Conservation (phyloP, 2,113 vertebrate genomes). For the Lagopus muta region DNA sequence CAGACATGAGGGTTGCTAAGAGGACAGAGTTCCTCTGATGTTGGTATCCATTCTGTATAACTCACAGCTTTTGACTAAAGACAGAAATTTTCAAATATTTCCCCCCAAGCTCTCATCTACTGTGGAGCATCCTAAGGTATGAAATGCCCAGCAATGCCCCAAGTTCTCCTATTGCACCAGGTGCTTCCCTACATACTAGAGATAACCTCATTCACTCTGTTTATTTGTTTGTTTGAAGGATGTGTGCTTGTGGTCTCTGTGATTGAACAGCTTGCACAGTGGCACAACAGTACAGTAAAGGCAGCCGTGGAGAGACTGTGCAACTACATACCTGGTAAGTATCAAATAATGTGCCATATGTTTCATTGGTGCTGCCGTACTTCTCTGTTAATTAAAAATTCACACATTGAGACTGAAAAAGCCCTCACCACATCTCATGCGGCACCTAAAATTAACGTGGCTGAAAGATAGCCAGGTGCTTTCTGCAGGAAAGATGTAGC, state of each 20-base stretch:
- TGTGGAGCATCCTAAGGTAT: background rate
- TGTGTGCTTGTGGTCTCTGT: slow-evolving; percentile 78
- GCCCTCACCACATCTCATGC: background rate
- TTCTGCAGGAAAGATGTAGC: background rate
- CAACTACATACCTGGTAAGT: slow-evolving; percentile 80
- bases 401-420: background rate
- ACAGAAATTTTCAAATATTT: background rate
- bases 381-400: slow-evolving; percentile 25
- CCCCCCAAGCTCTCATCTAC: background rate
- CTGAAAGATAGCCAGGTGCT: background rate
- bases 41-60: background rate
- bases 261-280: slow-evolving; percentile 77
- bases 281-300: slow-evolving; percentile 76
- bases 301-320: slow-evolving; percentile 76
- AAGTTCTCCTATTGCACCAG: background rate
- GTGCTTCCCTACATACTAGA: accelerated
- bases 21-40: background rate
- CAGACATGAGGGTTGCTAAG: background rate
- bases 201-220: accelerated
- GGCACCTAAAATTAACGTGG: background rate
- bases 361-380: background rate
- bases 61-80: background rate
- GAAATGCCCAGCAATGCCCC: background rate
- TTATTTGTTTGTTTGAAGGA: slow-evolving; percentile 59
- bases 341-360: background rate